Evolutionary conservation across 2,113 vertebrate genomes (phyloP).

Genomic region (Callithrix jacchus): DNA sequence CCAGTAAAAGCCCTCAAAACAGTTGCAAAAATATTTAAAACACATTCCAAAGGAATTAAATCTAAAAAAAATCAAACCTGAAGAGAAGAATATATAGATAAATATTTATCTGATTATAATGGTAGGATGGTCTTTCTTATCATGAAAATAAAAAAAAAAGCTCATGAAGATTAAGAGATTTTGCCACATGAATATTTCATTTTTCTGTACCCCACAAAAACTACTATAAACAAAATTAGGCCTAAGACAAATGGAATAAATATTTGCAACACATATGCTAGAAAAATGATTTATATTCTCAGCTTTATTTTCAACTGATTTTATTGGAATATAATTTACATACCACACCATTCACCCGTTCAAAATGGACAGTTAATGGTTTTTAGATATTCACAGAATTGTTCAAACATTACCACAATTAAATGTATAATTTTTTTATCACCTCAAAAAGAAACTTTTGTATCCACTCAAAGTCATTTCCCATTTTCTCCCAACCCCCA

Average conservation of each 20-base stretch:
- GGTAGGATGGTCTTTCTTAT: constrained; percentile 16
- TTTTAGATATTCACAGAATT: constrained; percentile 3
- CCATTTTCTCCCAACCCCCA: not conserved
- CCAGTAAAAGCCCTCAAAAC: not conserved
- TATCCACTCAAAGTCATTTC: not conserved
- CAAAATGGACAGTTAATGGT: not conserved
- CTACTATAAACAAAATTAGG: not conserved
- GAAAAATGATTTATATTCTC: not conserved
- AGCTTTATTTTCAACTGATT: constrained; percentile 30
- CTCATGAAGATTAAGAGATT: not conserved
- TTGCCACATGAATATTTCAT: constrained; percentile 10
- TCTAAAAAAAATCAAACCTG: not conserved
- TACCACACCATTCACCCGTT: not conserved
- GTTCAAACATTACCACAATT: not conserved
- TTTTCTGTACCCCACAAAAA: constrained; percentile 48
- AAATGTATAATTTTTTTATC: constrained; percentile 10
- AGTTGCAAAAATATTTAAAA: constrained; percentile 35
- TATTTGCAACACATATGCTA: not conserved
- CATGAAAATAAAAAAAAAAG: constrained; percentile 16
- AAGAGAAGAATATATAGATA: constrained; percentile 12
- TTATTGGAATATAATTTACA: not conserved
- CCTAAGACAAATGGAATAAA: not conserved
- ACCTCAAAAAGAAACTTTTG: not conserved
- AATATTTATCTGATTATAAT: constrained; percentile 13
- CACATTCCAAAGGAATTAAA: constrained; percentile 14